A percentile compares a stretch with the other conserved stretches of the same genome.
These are phyloP conservation scores for Megatriorchis doriae DNA, from an alignment of 2,113 vertebrate species.

Conservation along the genomic window DNA sequence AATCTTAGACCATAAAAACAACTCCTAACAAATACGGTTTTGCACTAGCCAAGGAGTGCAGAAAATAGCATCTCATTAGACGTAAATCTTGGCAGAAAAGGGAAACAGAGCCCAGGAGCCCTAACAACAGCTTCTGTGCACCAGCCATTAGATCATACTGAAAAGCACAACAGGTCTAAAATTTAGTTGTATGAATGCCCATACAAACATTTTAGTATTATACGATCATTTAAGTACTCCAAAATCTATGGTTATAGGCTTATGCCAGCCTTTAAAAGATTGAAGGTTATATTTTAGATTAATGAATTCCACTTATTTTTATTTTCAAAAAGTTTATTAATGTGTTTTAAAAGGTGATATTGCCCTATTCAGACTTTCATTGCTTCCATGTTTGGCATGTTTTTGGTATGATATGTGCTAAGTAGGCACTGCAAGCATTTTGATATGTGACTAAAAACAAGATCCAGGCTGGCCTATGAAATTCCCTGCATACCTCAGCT, in stretches of 20 bases:
- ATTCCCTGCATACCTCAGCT: background rate
- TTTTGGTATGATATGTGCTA: background rate
- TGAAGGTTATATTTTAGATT: background rate
- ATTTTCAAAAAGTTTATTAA: background rate
- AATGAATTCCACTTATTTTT: conserved; percentile 5
- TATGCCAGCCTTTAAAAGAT: background rate
- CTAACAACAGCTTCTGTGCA: conserved; percentile 31
- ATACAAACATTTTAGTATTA: conserved; percentile 19
- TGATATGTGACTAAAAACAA: background rate
- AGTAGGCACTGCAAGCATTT: background rate
- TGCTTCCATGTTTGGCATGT: background rate
- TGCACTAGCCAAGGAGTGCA: background rate
- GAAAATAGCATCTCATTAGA: conserved; percentile 34
- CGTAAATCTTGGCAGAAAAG: conserved; percentile 16
- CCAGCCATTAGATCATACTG: background rate
- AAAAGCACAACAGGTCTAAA: conserved; percentile 26
- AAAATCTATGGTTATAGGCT: background rate
- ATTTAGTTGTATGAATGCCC: background rate
- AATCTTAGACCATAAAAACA: conserved; percentile 30
- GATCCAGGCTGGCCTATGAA: background rate
- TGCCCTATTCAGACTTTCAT: background rate
- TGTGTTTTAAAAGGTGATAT: background rate
- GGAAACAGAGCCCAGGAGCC: background rate
- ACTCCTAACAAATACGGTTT: background rate
- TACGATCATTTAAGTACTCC: background rate